These are phyloP conservation scores for Mayetiola destructor DNA, from an alignment of 2,888 invertebrate species.

Conservation along the genomic window DNA sequence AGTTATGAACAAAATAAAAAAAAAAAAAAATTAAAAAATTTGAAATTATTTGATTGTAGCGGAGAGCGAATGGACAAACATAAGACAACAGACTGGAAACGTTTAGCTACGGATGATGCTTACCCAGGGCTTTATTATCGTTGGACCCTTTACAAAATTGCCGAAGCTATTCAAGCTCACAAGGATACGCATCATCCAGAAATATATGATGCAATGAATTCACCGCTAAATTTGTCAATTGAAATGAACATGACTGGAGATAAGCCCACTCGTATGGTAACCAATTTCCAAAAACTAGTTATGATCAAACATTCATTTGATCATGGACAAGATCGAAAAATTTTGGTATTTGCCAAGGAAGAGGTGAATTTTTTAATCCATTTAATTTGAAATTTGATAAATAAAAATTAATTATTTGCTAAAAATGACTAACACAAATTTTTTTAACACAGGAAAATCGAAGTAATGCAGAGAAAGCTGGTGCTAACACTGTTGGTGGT, in stretches of 20 bases:
- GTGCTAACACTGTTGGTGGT: slow-evolving; percentile 60
- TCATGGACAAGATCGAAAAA: slow-evolving; percentile 49
- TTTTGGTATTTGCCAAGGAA: slow-evolving; percentile 63
- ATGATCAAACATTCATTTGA: slow-evolving; percentile 54
- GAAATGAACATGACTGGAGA: slow-evolving; percentile 62
- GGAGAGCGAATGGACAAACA: slow-evolving; percentile 35
- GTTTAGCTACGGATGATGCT: slow-evolving; percentile 47
- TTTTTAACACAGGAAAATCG: slow-evolving; percentile 27
- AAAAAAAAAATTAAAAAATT: slow-evolving; percentile 33
- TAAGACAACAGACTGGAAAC: slow-evolving; percentile 43
- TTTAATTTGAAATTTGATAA: not conserved
- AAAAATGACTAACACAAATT: not conserved
- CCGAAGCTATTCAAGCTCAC: slow-evolving; percentile 62
- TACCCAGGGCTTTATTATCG: slow-evolving; percentile 42
- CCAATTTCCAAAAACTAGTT: slow-evolving; percentile 51
- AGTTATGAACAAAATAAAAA: slow-evolving; percentile 21
- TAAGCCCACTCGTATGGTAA: slow-evolving; percentile 45
- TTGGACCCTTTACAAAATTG: slow-evolving; percentile 48
- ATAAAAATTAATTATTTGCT: not conserved
- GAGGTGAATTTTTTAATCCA: slow-evolving; percentile 34
- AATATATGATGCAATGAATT: slow-evolving; percentile 62
- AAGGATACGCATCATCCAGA: slow-evolving; percentile 70
- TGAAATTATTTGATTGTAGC: not conserved
- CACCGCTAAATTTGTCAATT: slow-evolving; percentile 50
- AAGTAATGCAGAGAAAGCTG: slow-evolving; percentile 47